Conservation (phyloP, 2,888 invertebrate species). For the Blastobasis lacticolella region DNA sequence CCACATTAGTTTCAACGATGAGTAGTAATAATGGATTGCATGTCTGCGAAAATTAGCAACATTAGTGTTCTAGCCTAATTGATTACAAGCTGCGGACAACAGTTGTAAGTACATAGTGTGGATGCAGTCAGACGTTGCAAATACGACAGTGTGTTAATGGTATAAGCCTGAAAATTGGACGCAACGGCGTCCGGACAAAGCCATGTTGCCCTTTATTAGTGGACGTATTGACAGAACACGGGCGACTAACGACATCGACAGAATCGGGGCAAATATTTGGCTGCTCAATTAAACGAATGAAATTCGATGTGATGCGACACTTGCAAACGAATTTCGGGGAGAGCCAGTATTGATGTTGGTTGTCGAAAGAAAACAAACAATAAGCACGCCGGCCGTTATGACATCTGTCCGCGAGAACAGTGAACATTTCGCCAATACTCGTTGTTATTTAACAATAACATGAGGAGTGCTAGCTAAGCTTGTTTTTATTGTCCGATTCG, state of each 20-base stretch:
- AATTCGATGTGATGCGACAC: slow-evolving; percentile 39
- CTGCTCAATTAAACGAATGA: slow-evolving; percentile 62
- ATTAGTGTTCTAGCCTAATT: slow-evolving; percentile 36
- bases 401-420: slow-evolving; percentile 43
- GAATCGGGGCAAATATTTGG: slow-evolving; percentile 59
- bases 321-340: slow-evolving; percentile 28
- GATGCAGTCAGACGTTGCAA: slow-evolving; percentile 22
- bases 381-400: slow-evolving; percentile 38
- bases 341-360: no score
- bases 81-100: slow-evolving; percentile 24
- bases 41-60: slow-evolving; percentile 40
- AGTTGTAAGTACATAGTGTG: slow-evolving; percentile 23
- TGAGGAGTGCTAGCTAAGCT: slow-evolving; percentile 9
- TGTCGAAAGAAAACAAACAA: slow-evolving; percentile 20
- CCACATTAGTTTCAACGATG: not conserved
- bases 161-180: slow-evolving; percentile 27
- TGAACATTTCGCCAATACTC: slow-evolving; percentile 15
- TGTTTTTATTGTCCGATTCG: slow-evolving; percentile 10
- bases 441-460: slow-evolving; percentile 10
- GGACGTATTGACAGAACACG: slow-evolving; percentile 60
- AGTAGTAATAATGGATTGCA: slow-evolving; percentile 16
- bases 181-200: slow-evolving; percentile 18
- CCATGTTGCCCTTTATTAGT: slow-evolving; percentile 48
- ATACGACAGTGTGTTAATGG: slow-evolving; percentile 18
- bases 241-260: slow-evolving; percentile 56